A percentile compares a stretch with the other conserved stretches of the same genome.
These are phyloP conservation scores for Sericinus montela DNA, from an alignment of 2,888 invertebrate species.

Conservation along the genomic window DNA sequence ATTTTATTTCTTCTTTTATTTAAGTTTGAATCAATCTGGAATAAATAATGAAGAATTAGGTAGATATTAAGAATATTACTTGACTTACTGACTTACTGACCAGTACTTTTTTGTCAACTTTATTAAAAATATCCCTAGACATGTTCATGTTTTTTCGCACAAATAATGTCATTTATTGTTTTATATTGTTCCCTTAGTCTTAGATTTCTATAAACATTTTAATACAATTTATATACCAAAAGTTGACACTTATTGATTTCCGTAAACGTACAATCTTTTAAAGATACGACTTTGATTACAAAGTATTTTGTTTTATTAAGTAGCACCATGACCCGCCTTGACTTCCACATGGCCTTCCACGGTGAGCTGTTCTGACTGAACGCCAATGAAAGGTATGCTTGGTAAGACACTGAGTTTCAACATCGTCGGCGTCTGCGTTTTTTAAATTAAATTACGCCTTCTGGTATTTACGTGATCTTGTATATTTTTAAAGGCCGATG, in stretches of 20 bases:
- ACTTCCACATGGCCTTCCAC: constrained; percentile 64
- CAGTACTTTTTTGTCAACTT: too few species aligned
- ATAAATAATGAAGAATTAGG: too few species aligned
- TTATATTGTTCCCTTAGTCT: too few species aligned
- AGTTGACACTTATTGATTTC: neutral
- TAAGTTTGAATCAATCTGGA: too few species aligned
- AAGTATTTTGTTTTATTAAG: constrained; percentile 28
- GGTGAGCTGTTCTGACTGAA: constrained; percentile 59
- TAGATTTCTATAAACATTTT: too few species aligned
- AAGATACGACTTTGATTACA: constrained; percentile 4
- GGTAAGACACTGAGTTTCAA: constrained; percentile 41
- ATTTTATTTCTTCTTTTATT: too few species aligned
- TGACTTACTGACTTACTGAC: too few species aligned
- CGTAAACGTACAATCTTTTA: neutral
- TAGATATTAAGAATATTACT: too few species aligned
- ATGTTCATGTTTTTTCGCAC: too few species aligned
- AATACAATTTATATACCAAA: neutral
- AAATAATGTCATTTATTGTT: too few species aligned
- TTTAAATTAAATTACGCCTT: constrained; percentile 27
- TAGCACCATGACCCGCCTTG: constrained; percentile 67
- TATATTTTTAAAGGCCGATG: too few species aligned
- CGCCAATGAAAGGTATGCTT: constrained; percentile 30
- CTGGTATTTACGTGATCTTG: constrained; percentile 19
- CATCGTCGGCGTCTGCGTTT: constrained; percentile 38
- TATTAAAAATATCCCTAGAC: too few species aligned